Evolutionary conservation across 1,140 invertebrate species (phyloP).

Genomic region (Drosophila asahinai): DNA sequence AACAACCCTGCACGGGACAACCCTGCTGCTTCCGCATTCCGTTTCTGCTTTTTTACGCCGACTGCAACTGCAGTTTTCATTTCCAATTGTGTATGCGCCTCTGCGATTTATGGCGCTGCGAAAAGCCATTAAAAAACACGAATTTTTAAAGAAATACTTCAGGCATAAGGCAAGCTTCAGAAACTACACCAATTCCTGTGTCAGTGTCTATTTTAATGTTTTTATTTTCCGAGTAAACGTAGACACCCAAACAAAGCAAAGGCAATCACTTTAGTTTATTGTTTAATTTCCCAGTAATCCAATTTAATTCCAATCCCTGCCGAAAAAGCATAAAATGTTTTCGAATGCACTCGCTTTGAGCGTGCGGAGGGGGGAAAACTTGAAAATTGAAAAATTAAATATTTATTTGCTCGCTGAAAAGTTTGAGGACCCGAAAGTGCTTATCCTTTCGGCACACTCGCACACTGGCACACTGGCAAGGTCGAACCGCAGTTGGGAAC

Average conservation of each 20-base stretch:
- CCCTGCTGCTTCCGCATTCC: slow-evolving; percentile 38
- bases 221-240: no score
- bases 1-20: background rate
- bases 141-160: background rate
- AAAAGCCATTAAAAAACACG: slow-evolving; percentile 21
- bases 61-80: slow-evolving; percentile 51
- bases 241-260: background rate
- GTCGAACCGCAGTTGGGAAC: slow-evolving; percentile 34
- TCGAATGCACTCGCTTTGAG: slow-evolving; percentile 28
- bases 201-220: background rate
- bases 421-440: slow-evolving; percentile 30
- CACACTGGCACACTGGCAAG: slow-evolving; percentile 20
- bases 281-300: slow-evolving; percentile 15
- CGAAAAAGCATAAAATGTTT: slow-evolving; percentile 13
- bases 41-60: slow-evolving; percentile 15
- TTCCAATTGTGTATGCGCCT: slow-evolving; percentile 55
- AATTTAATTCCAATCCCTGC: slow-evolving; percentile 9
- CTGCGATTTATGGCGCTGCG: slow-evolving; percentile 53
- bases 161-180: background rate
- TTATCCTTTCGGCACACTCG: slow-evolving; percentile 37
- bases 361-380: slow-evolving; percentile 5
- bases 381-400: slow-evolving; percentile 40
- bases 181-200: no score
- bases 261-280: slow-evolving; percentile 12
- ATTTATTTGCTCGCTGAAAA: slow-evolving; percentile 45